Percentiles rank a stretch among this genome's conserved stretches.
Evolutionary conservation across 2,888 invertebrate genomes (phyloP).

Genomic region (Drosophila cyrtoloma): DNA sequence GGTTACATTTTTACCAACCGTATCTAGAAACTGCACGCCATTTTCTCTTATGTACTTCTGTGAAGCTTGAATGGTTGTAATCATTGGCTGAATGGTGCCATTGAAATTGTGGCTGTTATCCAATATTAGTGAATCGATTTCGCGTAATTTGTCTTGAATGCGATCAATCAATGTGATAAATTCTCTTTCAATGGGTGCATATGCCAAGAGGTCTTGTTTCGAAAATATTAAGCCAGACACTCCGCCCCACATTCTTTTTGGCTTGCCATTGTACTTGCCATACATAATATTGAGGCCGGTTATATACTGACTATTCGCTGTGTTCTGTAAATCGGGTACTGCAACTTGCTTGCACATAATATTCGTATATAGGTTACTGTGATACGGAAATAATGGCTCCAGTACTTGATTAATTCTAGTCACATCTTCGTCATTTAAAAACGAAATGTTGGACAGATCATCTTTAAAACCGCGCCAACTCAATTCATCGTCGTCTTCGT

Average conservation of each 20-base stretch:
- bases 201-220: background rate
- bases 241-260: background rate
- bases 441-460: background rate
- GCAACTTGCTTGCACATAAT: background rate
- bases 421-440: background rate
- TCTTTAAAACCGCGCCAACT: background rate
- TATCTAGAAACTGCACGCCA: background rate
- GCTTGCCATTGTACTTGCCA: background rate
- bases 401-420: background rate
- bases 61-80: background rate
- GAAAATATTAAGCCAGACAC: no score
- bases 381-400: background rate
- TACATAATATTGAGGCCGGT: background rate
- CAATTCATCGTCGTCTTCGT: background rate
- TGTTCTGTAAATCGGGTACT: background rate
- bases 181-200: background rate
- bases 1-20: conserved; percentile 24
- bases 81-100: background rate
- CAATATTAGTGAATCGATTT: background rate
- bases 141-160: background rate
- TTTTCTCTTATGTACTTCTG: conserved; percentile 2
- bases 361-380: background rate
- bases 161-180: background rate
- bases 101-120: background rate
- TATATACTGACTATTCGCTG: background rate